Conservation (phyloP, 2,797 vertebrate species). For the Phyllotis vaccarum region DNA sequence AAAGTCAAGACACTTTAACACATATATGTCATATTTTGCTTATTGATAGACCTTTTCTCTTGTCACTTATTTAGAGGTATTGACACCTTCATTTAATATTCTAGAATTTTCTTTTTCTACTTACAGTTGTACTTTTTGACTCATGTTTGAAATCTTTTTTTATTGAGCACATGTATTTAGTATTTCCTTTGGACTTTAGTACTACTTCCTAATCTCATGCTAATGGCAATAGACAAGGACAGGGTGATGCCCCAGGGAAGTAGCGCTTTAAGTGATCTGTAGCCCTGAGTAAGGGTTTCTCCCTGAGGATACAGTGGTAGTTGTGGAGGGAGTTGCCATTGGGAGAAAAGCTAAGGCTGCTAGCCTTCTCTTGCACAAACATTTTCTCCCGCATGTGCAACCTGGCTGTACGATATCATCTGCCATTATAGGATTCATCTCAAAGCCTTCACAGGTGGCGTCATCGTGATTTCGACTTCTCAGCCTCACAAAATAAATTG, state of each 20-base stretch:
- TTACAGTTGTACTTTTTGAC: neutral
- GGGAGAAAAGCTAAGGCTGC: too few species aligned
- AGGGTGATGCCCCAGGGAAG: neutral
- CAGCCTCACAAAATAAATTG: neutral
- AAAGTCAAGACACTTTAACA: neutral
- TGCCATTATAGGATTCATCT: neutral
- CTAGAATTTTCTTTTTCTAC: neutral
- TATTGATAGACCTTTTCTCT: neutral
- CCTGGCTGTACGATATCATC: neutral
- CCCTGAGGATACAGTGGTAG: neutral
- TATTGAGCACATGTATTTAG: neutral
- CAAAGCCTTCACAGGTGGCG: neutral
- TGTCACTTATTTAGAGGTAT: neutral
- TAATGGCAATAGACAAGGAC: neutral
- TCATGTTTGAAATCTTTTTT: neutral
- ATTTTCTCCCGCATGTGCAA: rapidly evolving
- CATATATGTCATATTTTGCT: neutral
- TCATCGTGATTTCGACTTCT: too few species aligned
- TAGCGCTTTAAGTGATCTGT: neutral
- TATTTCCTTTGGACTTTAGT: neutral
- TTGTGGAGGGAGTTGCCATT: neutral
- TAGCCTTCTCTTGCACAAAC: neutral
- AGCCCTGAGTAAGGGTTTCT: neutral
- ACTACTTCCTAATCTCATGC: neutral
- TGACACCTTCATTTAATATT: neutral